Conservation (phyloP, 2,797 vertebrate genomes). For the Ctenopoma multispine region DNA sequence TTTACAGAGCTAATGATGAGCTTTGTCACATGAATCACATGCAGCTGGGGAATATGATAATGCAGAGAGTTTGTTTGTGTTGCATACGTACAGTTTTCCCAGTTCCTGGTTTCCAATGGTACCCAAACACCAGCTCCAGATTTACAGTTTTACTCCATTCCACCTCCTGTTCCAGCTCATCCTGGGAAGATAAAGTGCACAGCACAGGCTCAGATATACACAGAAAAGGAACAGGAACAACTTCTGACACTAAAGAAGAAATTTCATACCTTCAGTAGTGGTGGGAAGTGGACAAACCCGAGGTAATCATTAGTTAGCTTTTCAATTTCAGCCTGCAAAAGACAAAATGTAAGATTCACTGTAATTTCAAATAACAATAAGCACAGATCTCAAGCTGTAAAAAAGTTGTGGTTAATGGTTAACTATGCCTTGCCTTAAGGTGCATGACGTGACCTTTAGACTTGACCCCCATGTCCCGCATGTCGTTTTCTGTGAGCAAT, state of each 20-base stretch:
- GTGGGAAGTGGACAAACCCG: conserved; percentile 95
- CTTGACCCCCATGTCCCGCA: conserved; percentile 95
- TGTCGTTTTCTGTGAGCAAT: conserved; percentile 91
- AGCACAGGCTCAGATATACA: neutral
- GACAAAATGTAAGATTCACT: conserved; percentile 42
- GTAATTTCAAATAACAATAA: conserved; percentile 13
- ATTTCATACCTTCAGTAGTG: conserved; percentile 90
- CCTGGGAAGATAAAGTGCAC: conserved; percentile 55
- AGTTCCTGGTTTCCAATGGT: conserved; percentile 94
- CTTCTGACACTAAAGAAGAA: conserved; percentile 10
- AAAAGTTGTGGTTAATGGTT: conserved; percentile 18
- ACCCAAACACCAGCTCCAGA: conserved; percentile 94
- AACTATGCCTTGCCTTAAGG: conserved; percentile 87
- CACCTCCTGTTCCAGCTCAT: conserved; percentile 77
- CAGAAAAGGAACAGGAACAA: conserved; percentile 1
- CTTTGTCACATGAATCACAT: conserved; percentile 12
- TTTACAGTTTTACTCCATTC: conserved; percentile 76
- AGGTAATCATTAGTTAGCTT: conserved; percentile 95
- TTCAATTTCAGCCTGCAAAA: conserved; percentile 92
- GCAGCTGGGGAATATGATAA: conserved; percentile 36
- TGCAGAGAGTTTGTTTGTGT: conserved; percentile 3
- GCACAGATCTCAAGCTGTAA: conserved; percentile 4
- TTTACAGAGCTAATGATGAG: conserved; percentile 35
- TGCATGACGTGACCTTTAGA: conserved; percentile 98
- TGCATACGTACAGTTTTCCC: conserved; percentile 86